These are phyloP conservation scores for Epinotia bilunana DNA, from an alignment of 2,888 invertebrate species.

Conservation along the genomic window DNA sequence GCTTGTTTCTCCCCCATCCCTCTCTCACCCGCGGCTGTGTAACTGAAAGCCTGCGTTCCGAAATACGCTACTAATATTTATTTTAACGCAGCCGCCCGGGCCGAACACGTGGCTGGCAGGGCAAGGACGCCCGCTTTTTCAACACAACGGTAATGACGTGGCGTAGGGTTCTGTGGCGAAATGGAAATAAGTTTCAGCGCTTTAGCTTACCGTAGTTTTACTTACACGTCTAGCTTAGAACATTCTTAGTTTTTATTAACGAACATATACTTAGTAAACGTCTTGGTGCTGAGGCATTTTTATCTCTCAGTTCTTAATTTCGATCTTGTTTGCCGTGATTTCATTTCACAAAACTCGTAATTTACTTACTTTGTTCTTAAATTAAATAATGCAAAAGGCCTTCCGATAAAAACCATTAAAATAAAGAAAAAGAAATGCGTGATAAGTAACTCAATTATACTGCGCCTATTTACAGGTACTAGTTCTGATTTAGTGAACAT, in stretches of 20 bases:
- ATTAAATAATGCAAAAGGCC: background rate
- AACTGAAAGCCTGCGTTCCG: constrained; percentile 76
- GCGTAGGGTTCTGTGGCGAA: constrained; percentile 12
- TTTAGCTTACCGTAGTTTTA: background rate
- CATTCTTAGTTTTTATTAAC: too few relatives aligned
- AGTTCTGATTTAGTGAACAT: too few relatives aligned
- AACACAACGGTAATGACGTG: constrained; percentile 17
- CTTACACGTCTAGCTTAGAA: too few relatives aligned
- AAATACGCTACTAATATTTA: constrained; percentile 84
- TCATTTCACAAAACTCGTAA: background rate
- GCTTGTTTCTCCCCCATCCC: constrained; percentile 62
- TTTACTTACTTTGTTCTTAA: too few relatives aligned
- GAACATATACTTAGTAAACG: too few relatives aligned
- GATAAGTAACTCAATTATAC: too few relatives aligned
- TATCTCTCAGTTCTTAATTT: too few relatives aligned
- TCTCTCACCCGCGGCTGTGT: constrained; percentile 65
- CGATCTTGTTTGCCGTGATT: background rate
- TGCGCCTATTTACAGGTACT: too few relatives aligned
- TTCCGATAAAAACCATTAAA: background rate
- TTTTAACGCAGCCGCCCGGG: constrained; percentile 80
- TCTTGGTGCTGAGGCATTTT: too few relatives aligned
- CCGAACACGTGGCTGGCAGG: constrained; percentile 74
- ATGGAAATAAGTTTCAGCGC: background rate
- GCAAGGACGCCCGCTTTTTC: constrained; percentile 50
- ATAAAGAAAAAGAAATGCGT: too few relatives aligned